Evolutionary conservation across 1,140 invertebrate genomes (phyloP).

Genomic region (Drosophila eugracilis): DNA sequence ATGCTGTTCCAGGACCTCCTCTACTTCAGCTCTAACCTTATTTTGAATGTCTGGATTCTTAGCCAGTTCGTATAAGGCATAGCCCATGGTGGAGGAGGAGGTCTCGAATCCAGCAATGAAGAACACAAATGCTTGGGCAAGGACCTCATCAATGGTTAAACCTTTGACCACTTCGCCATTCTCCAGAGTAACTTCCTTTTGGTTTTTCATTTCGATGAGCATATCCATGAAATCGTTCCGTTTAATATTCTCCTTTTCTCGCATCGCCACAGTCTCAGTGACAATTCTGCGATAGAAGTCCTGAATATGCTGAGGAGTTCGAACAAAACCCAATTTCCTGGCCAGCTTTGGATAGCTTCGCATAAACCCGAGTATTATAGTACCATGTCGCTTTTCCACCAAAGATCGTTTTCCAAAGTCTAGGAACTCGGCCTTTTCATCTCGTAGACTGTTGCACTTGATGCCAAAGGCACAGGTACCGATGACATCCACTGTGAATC

Average conservation of each 20-base stretch:
- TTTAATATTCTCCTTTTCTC: slow-evolving; percentile 85
- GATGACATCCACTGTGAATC: slow-evolving; percentile 85
- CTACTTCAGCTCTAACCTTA: slow-evolving; percentile 87
- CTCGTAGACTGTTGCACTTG: slow-evolving; percentile 85
- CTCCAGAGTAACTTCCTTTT: slow-evolving; percentile 23
- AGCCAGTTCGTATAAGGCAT: slow-evolving; percentile 87
- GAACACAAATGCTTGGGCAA: slow-evolving; percentile 81
- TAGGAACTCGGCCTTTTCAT: slow-evolving; percentile 86
- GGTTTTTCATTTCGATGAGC: slow-evolving; percentile 85
- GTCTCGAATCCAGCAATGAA: slow-evolving; percentile 89
- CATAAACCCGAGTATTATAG: slow-evolving; percentile 3
- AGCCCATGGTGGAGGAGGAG: slow-evolving; percentile 86
- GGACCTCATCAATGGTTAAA: slow-evolving; percentile 68
- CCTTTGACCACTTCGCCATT: slow-evolving; percentile 36
- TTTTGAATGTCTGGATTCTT: slow-evolving; percentile 87
- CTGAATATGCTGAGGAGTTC: slow-evolving; percentile 74
- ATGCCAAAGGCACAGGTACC: slow-evolving; percentile 88
- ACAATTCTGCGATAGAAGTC: slow-evolving; percentile 85
- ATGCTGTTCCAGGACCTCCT: slow-evolving; percentile 83
- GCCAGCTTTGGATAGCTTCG: slow-evolving; percentile 14
- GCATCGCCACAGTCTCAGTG: slow-evolving; percentile 84
- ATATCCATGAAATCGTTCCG: slow-evolving; percentile 87
- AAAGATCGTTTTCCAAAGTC: slow-evolving; percentile 55
- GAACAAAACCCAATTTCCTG: slow-evolving; percentile 71
- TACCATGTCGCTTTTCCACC: slow-evolving; percentile 23